Evolutionary conservation across 2,113 vertebrate species (phyloP), one percentile per base, ranked within the genome.

Genomic region (Donacobius atricapilla): DNA sequence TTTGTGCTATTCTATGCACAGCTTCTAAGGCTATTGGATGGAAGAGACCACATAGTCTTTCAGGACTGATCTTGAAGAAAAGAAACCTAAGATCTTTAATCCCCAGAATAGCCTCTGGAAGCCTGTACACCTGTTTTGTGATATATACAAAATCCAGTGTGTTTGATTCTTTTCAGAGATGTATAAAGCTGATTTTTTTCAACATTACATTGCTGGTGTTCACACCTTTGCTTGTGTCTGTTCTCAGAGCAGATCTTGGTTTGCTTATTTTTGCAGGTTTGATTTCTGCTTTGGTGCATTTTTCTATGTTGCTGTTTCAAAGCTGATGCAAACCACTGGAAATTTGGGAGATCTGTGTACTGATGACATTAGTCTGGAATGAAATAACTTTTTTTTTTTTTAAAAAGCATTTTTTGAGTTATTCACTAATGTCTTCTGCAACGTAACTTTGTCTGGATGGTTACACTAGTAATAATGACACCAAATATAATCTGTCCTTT

Each of bases 381-480:
- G 23, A 71, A 85, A 50, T 54, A 19, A n/a, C 4, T 51, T 54
- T 66, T 57, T 44, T 44, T 45, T 37, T 28, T 39, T 40, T 15
- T 72, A 7, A 81, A 82, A 76, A 80, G 22, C 44, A 56, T 88
- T 69, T 95, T n/a, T 42, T 90, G 70, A 31, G 50, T 75, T 95
- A 80, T 82, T 96, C 60, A n/a, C 57, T 90, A 60, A 90, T 80
- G 66, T 89, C 56, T 94, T 94, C 83, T 95, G 80, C 73, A 40
- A 20, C 28, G 6, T 90, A 83, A 61, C 80, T 94, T 94, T 71
- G 69, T 94, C 77, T 65, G 82, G n/a, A 27, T 94, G 64, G 60
- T 63, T 94, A 66, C 0, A 2, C 28, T 48, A n/a, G 51, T 87
- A 68, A 71, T 93, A 87, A 89, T 75, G 76, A 57, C 21, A n/a